Evolutionary conservation across 2,797 vertebrate species (phyloP).

Genomic region (Neomorphus geoffroyi): DNA sequence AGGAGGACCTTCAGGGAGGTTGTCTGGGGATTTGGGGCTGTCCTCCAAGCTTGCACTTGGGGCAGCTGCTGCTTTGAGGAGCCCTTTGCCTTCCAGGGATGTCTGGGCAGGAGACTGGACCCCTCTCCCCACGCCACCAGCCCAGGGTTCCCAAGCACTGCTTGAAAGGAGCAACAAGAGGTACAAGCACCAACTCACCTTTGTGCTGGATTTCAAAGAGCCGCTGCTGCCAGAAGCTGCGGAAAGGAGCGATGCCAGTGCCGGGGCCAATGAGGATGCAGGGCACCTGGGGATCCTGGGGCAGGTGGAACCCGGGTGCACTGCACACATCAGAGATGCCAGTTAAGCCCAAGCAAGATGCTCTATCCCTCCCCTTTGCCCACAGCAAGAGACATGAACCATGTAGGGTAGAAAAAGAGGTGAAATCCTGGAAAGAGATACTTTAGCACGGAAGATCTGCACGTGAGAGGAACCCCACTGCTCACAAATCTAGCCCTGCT

Average conservation of each 20-base stretch:
- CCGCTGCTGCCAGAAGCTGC: constrained; percentile 98
- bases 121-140: fast-evolving
- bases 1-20: background rate
- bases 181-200: constrained; percentile 40
- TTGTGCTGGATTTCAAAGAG: constrained; percentile 90
- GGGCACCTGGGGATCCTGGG: constrained; percentile 89
- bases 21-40: background rate
- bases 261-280: constrained; percentile 95
- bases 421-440: background rate
- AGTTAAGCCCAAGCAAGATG: background rate
- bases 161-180: background rate
- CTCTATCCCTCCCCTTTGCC: background rate
- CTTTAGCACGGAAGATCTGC: background rate
- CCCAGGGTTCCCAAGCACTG: background rate
- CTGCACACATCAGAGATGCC: constrained; percentile 61
- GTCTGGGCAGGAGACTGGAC: fast-evolving
- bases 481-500: background rate
- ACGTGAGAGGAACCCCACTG: background rate
- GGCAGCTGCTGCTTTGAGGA: background rate
- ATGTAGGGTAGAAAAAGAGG: fast-evolving
- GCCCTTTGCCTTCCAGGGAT: background rate
- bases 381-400: background rate
- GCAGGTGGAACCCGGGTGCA: constrained; percentile 92
- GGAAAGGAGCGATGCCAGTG: constrained; percentile 96
- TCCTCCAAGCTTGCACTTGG: background rate